Evolutionary conservation across 2,888 invertebrate species (phyloP).

Genomic region (Drosophila differens): DNA sequence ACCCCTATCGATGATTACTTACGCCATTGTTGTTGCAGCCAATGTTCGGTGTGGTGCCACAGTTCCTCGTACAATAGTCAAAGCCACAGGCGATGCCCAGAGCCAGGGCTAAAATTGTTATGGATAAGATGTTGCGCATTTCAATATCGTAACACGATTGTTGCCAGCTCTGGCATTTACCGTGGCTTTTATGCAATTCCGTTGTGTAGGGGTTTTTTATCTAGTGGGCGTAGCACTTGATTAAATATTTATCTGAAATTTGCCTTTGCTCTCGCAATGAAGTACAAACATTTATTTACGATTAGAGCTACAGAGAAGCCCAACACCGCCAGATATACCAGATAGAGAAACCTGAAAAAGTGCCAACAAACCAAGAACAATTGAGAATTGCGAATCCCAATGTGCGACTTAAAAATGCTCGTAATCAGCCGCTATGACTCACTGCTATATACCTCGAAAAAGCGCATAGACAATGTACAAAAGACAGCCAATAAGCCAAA

Average conservation of each 20-base stretch:
- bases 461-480: neutral
- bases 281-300: neutral
- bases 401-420: neutral
- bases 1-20: slow-evolving; percentile 12
- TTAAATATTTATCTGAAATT: slow-evolving; percentile 64
- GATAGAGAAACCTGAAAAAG: neutral
- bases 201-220: slow-evolving; percentile 5
- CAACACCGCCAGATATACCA: neutral
- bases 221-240: slow-evolving; percentile 54
- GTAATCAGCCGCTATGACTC: neutral
- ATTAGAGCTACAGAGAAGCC: neutral
- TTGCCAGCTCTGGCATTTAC: neutral
- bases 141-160: slow-evolving; percentile 38
- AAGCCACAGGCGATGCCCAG: slow-evolving; percentile 43
- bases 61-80: slow-evolving; percentile 57
- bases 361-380: neutral
- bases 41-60: slow-evolving; percentile 48
- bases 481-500: neutral
- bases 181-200: slow-evolving; percentile 53
- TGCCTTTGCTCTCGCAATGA: neutral
- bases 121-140: slow-evolving; percentile 46
- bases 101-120: slow-evolving; percentile 30
- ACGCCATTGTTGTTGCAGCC: slow-evolving; percentile 69
- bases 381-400: neutral
- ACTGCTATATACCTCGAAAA: neutral